Evolutionary conservation across 92 coral and sea anemone genomes (phyloP), one percentile per base, ranked within the genome.

Genomic region (Blastomussa wellsi): DNA sequence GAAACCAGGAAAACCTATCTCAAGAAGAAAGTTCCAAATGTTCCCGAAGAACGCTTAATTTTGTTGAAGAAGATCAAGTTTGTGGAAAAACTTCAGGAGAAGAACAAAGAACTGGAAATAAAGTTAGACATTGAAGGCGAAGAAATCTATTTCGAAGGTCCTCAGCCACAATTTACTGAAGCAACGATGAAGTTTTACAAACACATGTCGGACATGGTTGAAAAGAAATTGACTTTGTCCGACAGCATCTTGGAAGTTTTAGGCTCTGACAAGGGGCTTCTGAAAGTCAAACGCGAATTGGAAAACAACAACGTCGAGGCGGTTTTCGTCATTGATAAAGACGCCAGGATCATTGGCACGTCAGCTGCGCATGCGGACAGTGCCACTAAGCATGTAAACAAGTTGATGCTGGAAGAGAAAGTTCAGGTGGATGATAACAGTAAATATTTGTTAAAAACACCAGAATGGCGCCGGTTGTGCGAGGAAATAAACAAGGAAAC

Each of bases 11-110:
- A 94, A 69, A 64, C 84, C 16, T 90, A 90, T 42, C 32, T 77
- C 60, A 79, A 87, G 69, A 89, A 59, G 31, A 83, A 75, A 35
- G 81, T 71, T 15, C 70, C 82, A 22, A 68, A 71, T 36, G 80
- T 89, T 64, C 89, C 90, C 3, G 87, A 89, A 83, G 95, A 91
- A 51, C 88, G 88, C 48, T 36, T 93, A 33, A 83, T 78, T 51
- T 83, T 95, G 31, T 68, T 95, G 82, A 91, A 93, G 20, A 91
- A 91, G 70, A 84, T 93, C 31, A 83, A 88, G 66, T 85, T 95
- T 85, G 79, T 72, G 41, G 89, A 89, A 41, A 85, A 91, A 26
- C 88, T 91, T 15, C 80, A 87, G 78, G 14, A 26, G 6, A 77
- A 89, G 55, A 79, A 84, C 84, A 79, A 84, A 15, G 93, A 93